Evolutionary conservation across 1,140 invertebrate species (phyloP).

Genomic region (silkworm (Bombyx mori)): DNA sequence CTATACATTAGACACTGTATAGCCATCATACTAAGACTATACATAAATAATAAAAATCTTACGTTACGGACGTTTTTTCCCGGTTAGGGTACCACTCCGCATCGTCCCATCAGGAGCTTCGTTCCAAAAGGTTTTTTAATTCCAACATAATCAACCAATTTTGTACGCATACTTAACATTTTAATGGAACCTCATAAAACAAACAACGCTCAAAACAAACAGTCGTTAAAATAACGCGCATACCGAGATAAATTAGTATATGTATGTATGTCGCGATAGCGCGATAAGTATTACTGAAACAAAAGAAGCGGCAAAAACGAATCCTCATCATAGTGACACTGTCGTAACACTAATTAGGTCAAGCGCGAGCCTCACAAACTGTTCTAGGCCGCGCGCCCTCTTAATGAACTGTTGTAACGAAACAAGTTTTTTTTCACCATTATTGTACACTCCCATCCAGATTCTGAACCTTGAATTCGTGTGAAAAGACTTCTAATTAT

Average conservation of each 20-base stretch:
- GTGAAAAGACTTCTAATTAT: constrained; percentile 21
- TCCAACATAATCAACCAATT: too few relatives aligned
- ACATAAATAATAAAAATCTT: too few relatives aligned
- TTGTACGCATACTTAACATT: too few relatives aligned
- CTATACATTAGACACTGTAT: too few relatives aligned
- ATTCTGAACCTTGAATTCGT: constrained; percentile 2
- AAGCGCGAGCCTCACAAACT: constrained; percentile 45
- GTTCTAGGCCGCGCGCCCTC: constrained; percentile 30
- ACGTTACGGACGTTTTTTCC: too few relatives aligned
- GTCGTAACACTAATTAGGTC: constrained; percentile 48
- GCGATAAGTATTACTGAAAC: constrained; percentile 21
- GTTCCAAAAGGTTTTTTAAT: too few relatives aligned
- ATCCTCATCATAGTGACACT: constrained; percentile 43
- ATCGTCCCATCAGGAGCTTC: too few relatives aligned
- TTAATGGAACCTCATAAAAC: too few relatives aligned
- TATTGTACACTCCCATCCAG: constrained; percentile 18
- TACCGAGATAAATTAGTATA: constrained; percentile 1
- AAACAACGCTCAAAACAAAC: too few relatives aligned
- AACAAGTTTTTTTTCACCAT: constrained; percentile 49
- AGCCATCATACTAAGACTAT: too few relatives aligned
- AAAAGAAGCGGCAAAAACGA: constrained; percentile 40
- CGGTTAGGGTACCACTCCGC: too few relatives aligned
- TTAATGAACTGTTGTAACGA: constrained; percentile 51
- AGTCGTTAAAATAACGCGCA: too few relatives aligned
- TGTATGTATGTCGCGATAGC: constrained; percentile 6